Conservation (phyloP, 2,888 invertebrate genomes). For the Eutolmus rufibarbis region DNA sequence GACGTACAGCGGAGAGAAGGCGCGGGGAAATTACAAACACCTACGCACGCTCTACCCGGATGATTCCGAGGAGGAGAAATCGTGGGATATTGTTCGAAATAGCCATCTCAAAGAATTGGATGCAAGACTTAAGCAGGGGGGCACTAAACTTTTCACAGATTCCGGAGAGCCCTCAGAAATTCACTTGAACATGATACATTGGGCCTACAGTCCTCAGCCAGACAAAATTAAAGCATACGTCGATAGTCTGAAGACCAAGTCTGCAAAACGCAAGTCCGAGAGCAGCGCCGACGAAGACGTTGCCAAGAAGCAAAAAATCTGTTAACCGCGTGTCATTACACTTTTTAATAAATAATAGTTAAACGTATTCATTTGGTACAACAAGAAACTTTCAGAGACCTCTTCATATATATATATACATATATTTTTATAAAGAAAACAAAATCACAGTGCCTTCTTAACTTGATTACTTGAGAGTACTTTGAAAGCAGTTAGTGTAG, state of each 20-base stretch:
- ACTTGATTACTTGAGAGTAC: not conserved
- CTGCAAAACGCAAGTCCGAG: conserved; percentile 62
- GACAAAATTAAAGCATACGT: conserved; percentile 71
- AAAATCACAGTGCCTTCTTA: conserved; percentile 9
- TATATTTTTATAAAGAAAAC: not conserved
- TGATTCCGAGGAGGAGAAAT: conserved; percentile 65
- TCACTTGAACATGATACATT: conserved; percentile 74
- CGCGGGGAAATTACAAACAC: conserved; percentile 70
- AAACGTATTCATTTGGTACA: not conserved
- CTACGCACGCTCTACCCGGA: conserved; percentile 70
- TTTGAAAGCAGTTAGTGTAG: conserved; percentile 10
- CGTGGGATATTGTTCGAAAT: conserved; percentile 81
- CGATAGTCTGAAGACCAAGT: conserved; percentile 53
- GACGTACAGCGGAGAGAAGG: conserved; percentile 73
- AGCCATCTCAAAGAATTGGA: conserved; percentile 68
- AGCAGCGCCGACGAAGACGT: conserved; percentile 52
- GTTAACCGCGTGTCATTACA: not conserved
- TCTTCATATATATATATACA: not conserved
- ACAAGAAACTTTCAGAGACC: not conserved
- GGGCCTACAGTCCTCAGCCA: conserved; percentile 79
- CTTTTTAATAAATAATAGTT: not conserved
- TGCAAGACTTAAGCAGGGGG: conserved; percentile 68
- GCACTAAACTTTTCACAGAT: conserved; percentile 69
- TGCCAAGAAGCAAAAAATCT: conserved; percentile 51
- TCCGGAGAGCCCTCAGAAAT: conserved; percentile 73